Percentiles rank a stretch among this genome's conserved stretches.
These are phyloP conservation scores for Odontomachus brunneus DNA, from an alignment of 1,140 invertebrate species.

Conservation along the genomic window DNA sequence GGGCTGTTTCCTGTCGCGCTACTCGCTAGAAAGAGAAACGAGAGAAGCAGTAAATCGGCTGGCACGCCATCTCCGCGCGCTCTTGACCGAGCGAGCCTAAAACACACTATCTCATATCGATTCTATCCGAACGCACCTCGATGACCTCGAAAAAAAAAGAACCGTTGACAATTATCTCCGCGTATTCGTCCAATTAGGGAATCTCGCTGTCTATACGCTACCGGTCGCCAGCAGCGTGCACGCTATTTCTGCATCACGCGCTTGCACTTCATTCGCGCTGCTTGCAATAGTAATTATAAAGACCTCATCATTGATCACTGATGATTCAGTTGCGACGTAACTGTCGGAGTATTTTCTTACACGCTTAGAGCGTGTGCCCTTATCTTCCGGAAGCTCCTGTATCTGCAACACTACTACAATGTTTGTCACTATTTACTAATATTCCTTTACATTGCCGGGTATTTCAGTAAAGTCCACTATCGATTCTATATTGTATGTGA, in stretches of 20 bases:
- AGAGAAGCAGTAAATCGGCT: conserved; percentile 22
- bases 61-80: conserved; percentile 10
- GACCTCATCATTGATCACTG: neutral
- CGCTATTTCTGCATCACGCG: conserved; percentile 6
- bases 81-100: neutral
- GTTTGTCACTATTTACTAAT: neutral
- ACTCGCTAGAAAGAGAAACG: conserved; percentile 36
- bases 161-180: conserved; percentile 34
- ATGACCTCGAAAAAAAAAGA: conserved; percentile 15
- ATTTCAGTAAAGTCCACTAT: neutral
- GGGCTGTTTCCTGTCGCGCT: conserved; percentile 72
- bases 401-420: neutral
- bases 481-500: neutral
- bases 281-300: neutral
- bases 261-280: conserved; percentile 30
- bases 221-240: conserved; percentile 42
- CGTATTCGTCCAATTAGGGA: conserved; percentile 13
- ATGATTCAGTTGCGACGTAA: conserved; percentile 4
- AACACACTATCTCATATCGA: conserved; percentile 36
- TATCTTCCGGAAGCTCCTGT: conserved; percentile 37
- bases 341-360: neutral
- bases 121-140: conserved; percentile 32
- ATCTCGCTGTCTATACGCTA: conserved; percentile 25
- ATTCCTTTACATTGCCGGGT: neutral
- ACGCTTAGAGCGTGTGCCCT: neutral